A percentile compares a stretch with the other conserved stretches of the same genome.
These are phyloP conservation scores for Himalopsyche anomala DNA, from an alignment of 2,888 invertebrate species.

Conservation along the genomic window DNA sequence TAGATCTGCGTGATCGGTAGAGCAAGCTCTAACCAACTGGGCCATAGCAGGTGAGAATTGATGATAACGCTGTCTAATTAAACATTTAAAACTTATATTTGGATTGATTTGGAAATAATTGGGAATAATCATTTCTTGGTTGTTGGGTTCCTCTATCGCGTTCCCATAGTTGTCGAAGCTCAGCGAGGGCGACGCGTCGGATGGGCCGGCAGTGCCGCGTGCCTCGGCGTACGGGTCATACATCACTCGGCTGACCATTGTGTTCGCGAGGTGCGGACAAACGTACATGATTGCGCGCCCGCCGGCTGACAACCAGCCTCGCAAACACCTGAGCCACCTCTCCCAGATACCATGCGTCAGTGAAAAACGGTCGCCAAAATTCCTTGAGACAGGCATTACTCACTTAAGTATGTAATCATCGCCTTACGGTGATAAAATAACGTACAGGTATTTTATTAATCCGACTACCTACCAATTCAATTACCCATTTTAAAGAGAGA, in stretches of 20 bases:
- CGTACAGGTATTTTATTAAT: too few relatives aligned
- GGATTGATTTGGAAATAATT: too few relatives aligned
- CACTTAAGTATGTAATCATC: constrained; percentile 6
- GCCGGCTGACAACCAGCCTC: background rate
- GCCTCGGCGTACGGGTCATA: constrained; percentile 51
- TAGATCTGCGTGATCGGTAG: too few relatives aligned
- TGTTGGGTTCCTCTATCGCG: background rate
- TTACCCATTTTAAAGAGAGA: too few relatives aligned
- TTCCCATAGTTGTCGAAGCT: constrained; percentile 10
- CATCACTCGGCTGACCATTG: constrained; percentile 55
- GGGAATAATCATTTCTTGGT: too few relatives aligned
- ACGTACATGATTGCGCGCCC: constrained; percentile 37
- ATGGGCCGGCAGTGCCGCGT: constrained; percentile 41
- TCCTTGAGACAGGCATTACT: background rate
- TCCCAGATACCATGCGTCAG: constrained; percentile 1
- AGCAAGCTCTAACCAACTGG: too few relatives aligned
- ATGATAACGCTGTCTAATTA: too few relatives aligned
- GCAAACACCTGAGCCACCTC: constrained; percentile 28
- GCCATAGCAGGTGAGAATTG: too few relatives aligned
- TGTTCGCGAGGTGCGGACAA: constrained; percentile 52
- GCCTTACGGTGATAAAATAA: too few relatives aligned
- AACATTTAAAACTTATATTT: too few relatives aligned
- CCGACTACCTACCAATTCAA: too few relatives aligned
- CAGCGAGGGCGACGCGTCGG: background rate
- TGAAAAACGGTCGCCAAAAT: constrained; percentile 23